Conservation (phyloP, 2,888 invertebrate species). For the Drosophila paramelanica region DNA sequence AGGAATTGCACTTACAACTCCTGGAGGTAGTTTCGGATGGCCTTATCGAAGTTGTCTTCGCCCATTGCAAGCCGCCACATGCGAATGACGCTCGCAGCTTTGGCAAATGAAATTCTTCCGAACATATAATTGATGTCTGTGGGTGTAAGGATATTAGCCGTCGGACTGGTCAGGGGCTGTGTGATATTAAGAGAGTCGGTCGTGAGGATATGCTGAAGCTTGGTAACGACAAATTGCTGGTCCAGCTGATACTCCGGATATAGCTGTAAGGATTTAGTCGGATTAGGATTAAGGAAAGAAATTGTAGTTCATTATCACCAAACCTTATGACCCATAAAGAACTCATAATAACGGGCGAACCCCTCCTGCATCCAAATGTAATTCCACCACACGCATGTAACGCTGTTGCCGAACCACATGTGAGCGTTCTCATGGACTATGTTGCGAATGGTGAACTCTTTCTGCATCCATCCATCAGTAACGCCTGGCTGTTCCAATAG, state of each 20-base stretch:
- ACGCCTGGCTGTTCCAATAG: constrained; percentile 65
- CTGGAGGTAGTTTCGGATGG: constrained; percentile 87
- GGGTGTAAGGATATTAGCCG: constrained; percentile 86
- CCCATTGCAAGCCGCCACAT: constrained; percentile 89
- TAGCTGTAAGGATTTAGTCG: constrained; percentile 85
- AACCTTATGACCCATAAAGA: constrained; percentile 85
- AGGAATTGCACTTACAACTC: constrained; percentile 80
- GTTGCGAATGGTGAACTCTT: constrained; percentile 86
- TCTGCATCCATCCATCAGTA: constrained; percentile 75
- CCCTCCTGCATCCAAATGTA: constrained; percentile 88
- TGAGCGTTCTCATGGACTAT: constrained; percentile 86
- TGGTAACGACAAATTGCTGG: constrained; percentile 89
- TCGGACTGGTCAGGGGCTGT: constrained; percentile 86
- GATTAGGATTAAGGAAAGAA: too few relatives aligned
- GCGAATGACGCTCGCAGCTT: constrained; percentile 88
- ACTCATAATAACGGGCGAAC: constrained; percentile 90
- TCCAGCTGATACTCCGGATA: constrained; percentile 88
- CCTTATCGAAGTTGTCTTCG: constrained; percentile 85
- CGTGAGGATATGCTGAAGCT: constrained; percentile 88
- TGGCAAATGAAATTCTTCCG: constrained; percentile 88
- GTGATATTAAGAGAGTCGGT: constrained; percentile 86
- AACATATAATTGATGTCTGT: constrained; percentile 87
- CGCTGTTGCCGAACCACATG: constrained; percentile 88
- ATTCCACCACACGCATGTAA: constrained; percentile 86
- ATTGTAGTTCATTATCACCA: background rate